phyloP scores from a whole-genome alignment of 2,797 vertebrate genomes.

The Crenichthys baileyi region DNA sequence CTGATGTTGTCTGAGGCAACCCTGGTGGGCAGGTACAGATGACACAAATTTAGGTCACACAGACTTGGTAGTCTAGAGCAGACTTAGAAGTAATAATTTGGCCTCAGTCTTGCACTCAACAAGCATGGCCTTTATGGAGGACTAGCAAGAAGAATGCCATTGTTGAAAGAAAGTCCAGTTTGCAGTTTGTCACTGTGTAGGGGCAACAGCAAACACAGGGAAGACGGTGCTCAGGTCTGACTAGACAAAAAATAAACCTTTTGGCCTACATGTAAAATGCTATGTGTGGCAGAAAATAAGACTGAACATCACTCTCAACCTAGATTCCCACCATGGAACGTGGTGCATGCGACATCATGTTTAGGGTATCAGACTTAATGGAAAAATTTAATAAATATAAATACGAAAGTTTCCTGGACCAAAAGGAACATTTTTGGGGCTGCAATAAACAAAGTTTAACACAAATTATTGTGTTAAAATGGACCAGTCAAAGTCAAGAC shows the following conservation, averaged over 20 bases:
- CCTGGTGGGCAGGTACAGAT: neutral
- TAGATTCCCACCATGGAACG: no score
- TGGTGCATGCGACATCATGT: no score
- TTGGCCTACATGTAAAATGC: neutral
- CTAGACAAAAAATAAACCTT: neutral
- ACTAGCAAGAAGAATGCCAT: neutral
- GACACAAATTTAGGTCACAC: neutral
- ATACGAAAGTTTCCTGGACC: neutral
- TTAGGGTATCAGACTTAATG: neutral
- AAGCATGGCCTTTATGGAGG: neutral
- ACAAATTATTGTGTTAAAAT: neutral
- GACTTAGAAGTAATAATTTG: neutral
- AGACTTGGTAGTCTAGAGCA: neutral
- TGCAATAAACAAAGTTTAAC: neutral
- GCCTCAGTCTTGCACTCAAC: neutral
- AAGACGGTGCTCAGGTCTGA: neutral
- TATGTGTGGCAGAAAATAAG: neutral
- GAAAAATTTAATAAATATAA: neutral
- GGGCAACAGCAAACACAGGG: neutral
- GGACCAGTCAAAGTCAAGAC: neutral
- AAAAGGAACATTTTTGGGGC: neutral
- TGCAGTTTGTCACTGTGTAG: neutral
- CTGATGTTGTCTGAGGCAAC: neutral
- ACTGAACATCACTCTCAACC: no score
- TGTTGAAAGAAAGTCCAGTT: neutral